Evolutionary conservation across 2,113 vertebrate genomes (phyloP).

Genomic region (Gnathonemus echidnorhynchus): DNA sequence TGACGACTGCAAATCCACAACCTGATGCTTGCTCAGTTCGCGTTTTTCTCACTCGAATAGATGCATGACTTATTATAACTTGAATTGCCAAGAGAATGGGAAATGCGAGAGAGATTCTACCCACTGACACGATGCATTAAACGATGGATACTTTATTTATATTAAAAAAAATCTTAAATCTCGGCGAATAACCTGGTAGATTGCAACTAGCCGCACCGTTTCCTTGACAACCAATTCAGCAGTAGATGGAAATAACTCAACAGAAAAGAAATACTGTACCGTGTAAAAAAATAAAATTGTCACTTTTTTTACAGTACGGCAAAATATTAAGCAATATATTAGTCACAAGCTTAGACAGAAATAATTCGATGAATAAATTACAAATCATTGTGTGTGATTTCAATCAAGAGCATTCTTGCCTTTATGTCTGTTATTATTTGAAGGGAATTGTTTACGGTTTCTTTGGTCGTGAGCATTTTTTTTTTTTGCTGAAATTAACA

Average conservation of each 20-base stretch:
- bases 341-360: background rate
- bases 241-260: constrained; percentile 22
- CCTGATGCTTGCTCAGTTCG: background rate
- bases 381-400: background rate
- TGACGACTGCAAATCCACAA: background rate
- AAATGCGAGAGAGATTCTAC: background rate
- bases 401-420: background rate
- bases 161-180: background rate
- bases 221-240: constrained; percentile 57
- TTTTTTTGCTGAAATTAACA: constrained; percentile 25
- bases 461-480: background rate
- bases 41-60: background rate
- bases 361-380: background rate
- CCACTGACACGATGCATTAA: background rate
- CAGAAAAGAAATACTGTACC: background rate
- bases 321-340: background rate
- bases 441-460: background rate
- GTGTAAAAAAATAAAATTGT: background rate
- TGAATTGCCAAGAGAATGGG: background rate
- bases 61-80: background rate
- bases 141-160: background rate
- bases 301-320: background rate
- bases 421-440: background rate
- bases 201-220: constrained; percentile 34
- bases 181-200: background rate